Evolutionary conservation across 1,140 invertebrate species (phyloP), one percentile per base, ranked within the genome.

Genomic region (Drosophila grimshawi): DNA sequence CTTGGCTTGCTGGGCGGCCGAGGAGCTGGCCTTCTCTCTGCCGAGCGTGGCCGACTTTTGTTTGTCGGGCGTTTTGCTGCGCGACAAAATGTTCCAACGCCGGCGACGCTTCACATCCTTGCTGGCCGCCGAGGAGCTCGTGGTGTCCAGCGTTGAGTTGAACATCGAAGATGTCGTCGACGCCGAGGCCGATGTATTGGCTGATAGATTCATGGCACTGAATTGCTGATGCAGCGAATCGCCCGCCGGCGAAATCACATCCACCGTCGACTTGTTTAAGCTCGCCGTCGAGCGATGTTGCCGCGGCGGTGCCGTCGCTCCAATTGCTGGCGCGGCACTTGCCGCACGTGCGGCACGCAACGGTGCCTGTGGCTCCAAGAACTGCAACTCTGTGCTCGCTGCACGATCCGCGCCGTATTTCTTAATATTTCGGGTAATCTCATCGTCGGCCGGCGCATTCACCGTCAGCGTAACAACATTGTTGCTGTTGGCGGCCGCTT

Each of bases 31-130:
- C 70, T 94, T 94, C 72, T 95, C 94, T 30, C 95, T 92, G 1
- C 95, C 95, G 53, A 95, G 81, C 5, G 95, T 95, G 0, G 95
- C 95, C 64, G 94, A 94, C 77, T 95, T 95, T 56, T 91, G 93
- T 39, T 85, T 92, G 53, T 94, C 94, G 10, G 92, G 85, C 3
- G 92, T 94, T 69, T 93, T 94, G 76, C 94, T 93, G 11, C 94
- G 94, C 59, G 95, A 94, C 52, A 95, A 94, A 71, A 95, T 93
- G 5, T 94, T 94, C 95, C 95, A 95, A 8, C 95, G 83, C 51
- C 94, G 92, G 55, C 94, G 93, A 59, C 95, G 95, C 72, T 95
- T 95, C 27, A 48, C 64, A 69, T 95, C 94, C 65, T 94, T 94
- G 63, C 83, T 88, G 73, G 85, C 85, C 59, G 77, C 53, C 7